phyloP scores from a whole-genome alignment of 2,888 invertebrate genomes.

The Pheosia tremula region DNA sequence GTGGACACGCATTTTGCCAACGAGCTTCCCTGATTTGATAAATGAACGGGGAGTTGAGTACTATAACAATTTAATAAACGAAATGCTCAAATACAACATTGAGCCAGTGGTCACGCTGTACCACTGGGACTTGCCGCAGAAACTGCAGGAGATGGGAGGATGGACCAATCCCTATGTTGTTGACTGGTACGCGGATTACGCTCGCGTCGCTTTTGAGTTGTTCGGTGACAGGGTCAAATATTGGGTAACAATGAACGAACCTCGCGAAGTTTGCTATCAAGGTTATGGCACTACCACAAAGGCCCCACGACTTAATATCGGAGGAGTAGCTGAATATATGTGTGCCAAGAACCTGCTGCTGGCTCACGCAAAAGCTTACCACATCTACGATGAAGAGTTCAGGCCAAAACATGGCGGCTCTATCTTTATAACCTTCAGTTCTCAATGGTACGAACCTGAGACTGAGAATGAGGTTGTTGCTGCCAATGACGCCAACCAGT shows the following conservation, averaged over 20 bases:
- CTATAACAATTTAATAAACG: slow-evolving; percentile 11
- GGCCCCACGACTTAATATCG: background rate
- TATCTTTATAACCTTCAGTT: slow-evolving; percentile 49
- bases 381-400: slow-evolving; percentile 15
- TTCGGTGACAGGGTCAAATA: slow-evolving; percentile 19
- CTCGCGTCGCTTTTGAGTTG: slow-evolving; percentile 6
- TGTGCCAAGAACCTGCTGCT: slow-evolving; percentile 14
- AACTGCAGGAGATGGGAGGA: slow-evolving; percentile 13
- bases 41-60: slow-evolving; percentile 10
- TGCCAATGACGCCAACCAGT: slow-evolving; percentile 49
- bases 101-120: slow-evolving; percentile 13
- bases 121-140: slow-evolving; percentile 21
- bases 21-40: slow-evolving; percentile 13
- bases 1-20: slow-evolving; percentile 15
- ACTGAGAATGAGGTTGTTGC: slow-evolving; percentile 58
- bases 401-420: slow-evolving; percentile 44
- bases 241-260: slow-evolving; percentile 20
- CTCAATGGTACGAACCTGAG: slow-evolving; percentile 54
- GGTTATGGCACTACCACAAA: slow-evolving; percentile 4
- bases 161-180: slow-evolving; percentile 9
- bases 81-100: slow-evolving; percentile 14
- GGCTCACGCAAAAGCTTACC: slow-evolving; percentile 17
- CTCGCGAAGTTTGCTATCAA: slow-evolving; percentile 10
- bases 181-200: slow-evolving; percentile 19
- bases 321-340: slow-evolving; percentile 10